Evolutionary conservation across 2,797 vertebrate species (phyloP), one percentile per base, ranked within the genome.

Genomic region (Mus spretus): DNA sequence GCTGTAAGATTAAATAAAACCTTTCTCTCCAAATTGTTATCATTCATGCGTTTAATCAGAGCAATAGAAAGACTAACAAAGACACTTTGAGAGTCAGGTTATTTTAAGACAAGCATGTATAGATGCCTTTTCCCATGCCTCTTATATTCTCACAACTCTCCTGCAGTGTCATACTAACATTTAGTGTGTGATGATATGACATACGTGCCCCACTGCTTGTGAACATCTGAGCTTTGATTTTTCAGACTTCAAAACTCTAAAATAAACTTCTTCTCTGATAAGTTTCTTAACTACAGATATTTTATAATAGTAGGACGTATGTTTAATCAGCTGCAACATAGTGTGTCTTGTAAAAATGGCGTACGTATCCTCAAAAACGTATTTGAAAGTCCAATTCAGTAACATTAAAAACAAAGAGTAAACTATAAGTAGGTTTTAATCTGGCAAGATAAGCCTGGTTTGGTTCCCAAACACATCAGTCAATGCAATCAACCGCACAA

Each of bases 181-280:
- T 40, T 59, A 70, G 13, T 8, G 28, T 70, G 37, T 44, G 37
- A 24, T 24, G 22, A 44, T 24, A 14, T 34, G 53, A 37, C 5
- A 34, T 11, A 93, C 24, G 8, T 40, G 13, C 13, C 31, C 78
- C 13, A 79, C 50, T 37, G 17, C 14, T 59, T 20, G 31, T 87
- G 50, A 31, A 34, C 37, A 59, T 34, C 24, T 12, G 9, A 70
- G 10, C 20, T 40, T 79, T 63, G 19, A 65, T 37, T 57, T 34
- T 67, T 87, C 59, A 80, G 44, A 70, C 12, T 93, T 93, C 11
- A 63, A 89, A 77, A 77, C 10, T 89, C 72, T 4, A 63, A 93
- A 89, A 63, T 47, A 77, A 77, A 89, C 55, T 89, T 89, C 19
- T 40, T 87, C 40, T 26, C 31, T 8, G n/a, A 31, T 44, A 59